These are phyloP conservation scores for Branchellion lobata DNA, from an alignment of 2,888 invertebrate genomes.

Conservation along the genomic window DNA sequence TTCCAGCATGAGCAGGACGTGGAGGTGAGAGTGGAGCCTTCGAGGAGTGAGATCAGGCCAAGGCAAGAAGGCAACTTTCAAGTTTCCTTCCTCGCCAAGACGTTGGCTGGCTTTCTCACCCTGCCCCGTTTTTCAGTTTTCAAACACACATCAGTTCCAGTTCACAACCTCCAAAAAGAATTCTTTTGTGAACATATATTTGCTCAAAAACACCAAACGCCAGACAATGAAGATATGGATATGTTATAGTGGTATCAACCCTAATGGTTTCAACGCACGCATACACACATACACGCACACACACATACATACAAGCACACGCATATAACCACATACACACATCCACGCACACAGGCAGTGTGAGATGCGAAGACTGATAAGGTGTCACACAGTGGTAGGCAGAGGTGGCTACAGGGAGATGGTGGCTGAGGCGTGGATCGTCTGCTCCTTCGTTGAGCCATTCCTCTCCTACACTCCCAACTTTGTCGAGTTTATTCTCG, in stretches of 20 bases:
- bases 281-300: no score
- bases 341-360: no score
- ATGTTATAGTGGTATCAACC: no score
- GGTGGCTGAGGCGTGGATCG: neutral
- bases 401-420: conserved; percentile 5
- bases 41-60: neutral
- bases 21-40: neutral
- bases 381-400: neutral
- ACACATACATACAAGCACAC: no score
- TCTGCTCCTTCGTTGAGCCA: conserved; percentile 5
- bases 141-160: no score
- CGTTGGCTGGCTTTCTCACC: neutral
- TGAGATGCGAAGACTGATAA: neutral
- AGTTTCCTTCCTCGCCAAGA: neutral
- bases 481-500: neutral
- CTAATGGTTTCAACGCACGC: no score
- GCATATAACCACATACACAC: no score
- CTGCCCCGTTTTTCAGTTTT: neutral
- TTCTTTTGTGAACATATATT: no score
- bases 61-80: neutral
- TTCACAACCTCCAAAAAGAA: no score
- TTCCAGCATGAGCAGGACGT: neutral
- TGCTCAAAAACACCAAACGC: no score
- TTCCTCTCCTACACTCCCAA: conserved; percentile 11
- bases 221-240: no score